Conservation (phyloP, 37 sponge, comb jelly and placozoan genomes). For the Chondrosia reniformis region DNA sequence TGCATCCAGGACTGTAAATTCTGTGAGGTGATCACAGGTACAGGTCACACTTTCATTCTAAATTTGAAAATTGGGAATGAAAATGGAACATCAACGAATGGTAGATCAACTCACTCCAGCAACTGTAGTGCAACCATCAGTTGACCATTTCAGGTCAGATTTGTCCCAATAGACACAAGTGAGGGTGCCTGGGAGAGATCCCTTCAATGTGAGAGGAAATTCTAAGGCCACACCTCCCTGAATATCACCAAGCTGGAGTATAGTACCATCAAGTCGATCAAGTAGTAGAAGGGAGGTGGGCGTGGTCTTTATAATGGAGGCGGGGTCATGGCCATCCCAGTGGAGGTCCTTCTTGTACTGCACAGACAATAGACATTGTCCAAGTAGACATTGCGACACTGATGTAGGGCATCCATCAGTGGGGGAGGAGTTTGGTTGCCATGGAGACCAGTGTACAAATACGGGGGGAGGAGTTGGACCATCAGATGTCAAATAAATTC, state of each 20-base stretch:
- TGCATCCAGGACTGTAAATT: constrained; percentile 38
- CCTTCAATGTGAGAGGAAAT: background rate
- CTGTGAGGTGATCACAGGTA: constrained; percentile 16
- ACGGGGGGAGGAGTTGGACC: background rate
- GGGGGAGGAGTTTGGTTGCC: too few relatives aligned
- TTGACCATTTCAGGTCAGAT: constrained; percentile 1
- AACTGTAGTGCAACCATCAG: constrained; percentile 7
- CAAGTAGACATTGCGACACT: background rate
- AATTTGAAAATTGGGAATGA: background rate
- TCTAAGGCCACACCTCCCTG: background rate
- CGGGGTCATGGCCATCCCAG: constrained; percentile 38
- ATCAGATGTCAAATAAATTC: background rate
- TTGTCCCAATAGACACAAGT: constrained; percentile 37
- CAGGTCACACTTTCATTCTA: constrained; percentile 14
- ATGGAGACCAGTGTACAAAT: background rate
- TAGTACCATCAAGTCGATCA: constrained; percentile 13
- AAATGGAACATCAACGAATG: background rate
- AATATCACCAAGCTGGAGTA: background rate
- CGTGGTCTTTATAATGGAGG: constrained; percentile 11
- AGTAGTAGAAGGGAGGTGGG: constrained; percentile 16
- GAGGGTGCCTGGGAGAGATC: constrained; percentile 21
- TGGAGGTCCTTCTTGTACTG: constrained; percentile 1
- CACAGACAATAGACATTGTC: constrained; percentile 11
- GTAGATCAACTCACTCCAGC: background rate
- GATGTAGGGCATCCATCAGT: too few relatives aligned